Percentiles rank a stretch among this genome's conserved stretches.
phyloP scores from a whole-genome alignment of 2,113 vertebrate species.

The Gobius niger region DNA sequence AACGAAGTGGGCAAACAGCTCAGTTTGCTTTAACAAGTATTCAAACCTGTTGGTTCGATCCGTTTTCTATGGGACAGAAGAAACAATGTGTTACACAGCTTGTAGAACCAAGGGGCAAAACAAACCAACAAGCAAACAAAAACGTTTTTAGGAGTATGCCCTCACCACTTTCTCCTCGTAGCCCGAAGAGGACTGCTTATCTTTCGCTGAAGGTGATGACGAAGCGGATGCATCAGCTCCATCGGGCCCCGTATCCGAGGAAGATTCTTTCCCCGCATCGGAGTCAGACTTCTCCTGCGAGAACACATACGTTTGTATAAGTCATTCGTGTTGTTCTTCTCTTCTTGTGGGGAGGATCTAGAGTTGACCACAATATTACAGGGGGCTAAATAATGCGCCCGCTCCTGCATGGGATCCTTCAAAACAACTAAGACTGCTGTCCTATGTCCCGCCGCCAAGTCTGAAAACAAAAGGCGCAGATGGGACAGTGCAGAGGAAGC shows the following conservation, averaged over 20 bases:
- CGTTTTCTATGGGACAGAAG: slow-evolving; percentile 81
- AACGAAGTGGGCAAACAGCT: slow-evolving; percentile 98
- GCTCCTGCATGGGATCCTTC: not conserved
- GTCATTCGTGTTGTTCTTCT: not conserved
- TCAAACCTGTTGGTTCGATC: slow-evolving; percentile 98
- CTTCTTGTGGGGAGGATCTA: not conserved
- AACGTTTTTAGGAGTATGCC: not conserved
- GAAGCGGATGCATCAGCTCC: slow-evolving; percentile 82
- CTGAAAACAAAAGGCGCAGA: slow-evolving; percentile 58
- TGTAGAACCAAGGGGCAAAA: not conserved
- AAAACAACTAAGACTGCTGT: slow-evolving; percentile 6
- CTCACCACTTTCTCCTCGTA: slow-evolving; percentile 99
- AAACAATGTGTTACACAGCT: not conserved
- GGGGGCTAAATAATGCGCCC: not conserved
- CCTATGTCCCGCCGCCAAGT: not conserved
- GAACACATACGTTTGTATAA: not conserved
- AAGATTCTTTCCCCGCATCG: slow-evolving; percentile 75
- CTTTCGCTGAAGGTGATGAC: slow-evolving; percentile 71
- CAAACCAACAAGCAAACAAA: too few species aligned
- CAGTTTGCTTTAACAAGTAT: slow-evolving; percentile 97
- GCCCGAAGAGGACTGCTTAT: slow-evolving; percentile 80
- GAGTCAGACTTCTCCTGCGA: slow-evolving; percentile 60
- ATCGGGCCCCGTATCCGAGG: slow-evolving; percentile 79
- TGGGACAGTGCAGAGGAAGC: slow-evolving; percentile 12
- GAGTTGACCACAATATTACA: not conserved